A percentile compares a stretch with the other conserved stretches of the same genome.
phyloP scores from a whole-genome alignment of 1,140 invertebrate species.

The Pseudachorutes palmiensis region DNA sequence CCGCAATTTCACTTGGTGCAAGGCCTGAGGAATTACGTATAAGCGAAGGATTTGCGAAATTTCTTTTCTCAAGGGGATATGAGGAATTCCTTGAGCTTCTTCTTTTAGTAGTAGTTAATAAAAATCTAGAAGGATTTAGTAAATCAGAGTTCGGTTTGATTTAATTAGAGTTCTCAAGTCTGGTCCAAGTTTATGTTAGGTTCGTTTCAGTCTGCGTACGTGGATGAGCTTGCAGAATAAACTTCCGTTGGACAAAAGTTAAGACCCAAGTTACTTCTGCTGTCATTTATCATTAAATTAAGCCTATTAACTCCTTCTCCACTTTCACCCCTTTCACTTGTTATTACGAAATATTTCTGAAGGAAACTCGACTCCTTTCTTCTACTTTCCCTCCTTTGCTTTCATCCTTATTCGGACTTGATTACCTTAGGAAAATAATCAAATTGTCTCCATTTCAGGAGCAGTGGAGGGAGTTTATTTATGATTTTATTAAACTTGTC shows the following conservation, averaged over 20 bases:
- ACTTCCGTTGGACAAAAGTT: background rate
- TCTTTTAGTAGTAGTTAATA: background rate
- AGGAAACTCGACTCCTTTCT: conserved; percentile 8
- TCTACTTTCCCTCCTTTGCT: conserved; percentile 7
- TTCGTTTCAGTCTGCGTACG: conserved; percentile 10
- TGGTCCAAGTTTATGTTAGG: conserved; percentile 14
- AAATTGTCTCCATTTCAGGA: background rate
- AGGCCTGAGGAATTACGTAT: background rate
- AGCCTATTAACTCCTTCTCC: conserved; percentile 24
- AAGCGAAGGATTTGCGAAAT: background rate
- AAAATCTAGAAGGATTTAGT: conserved; percentile 16
- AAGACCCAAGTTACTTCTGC: background rate
- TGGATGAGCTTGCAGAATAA: background rate
- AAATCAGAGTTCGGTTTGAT: conserved; percentile 26
- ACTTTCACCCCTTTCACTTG: background rate
- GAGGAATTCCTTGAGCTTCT: background rate
- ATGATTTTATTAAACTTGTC: conserved; percentile 24
- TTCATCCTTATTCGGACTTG: conserved; percentile 23
- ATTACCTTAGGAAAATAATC: conserved; percentile 11
- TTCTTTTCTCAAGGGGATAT: no score
- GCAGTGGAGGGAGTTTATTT: conserved; percentile 16
- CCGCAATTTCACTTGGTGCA: background rate
- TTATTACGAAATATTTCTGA: background rate
- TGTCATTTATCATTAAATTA: conserved; percentile 33
- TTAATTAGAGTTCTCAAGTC: conserved; percentile 6